phyloP scores from a whole-genome alignment of 2,113 vertebrate genomes.

The Pao palembangensis region DNA sequence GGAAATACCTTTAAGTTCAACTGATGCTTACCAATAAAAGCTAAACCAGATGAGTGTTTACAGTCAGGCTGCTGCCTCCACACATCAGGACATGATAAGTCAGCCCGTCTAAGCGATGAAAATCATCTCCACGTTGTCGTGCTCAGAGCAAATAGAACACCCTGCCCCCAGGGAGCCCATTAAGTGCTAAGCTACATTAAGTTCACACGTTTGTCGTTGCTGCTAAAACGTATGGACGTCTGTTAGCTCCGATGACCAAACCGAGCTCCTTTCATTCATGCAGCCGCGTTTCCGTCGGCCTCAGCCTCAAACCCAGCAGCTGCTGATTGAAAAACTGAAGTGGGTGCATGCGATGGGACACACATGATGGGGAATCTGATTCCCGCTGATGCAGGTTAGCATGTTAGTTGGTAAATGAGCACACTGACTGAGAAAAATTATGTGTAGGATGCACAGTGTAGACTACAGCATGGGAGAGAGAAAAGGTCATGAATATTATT shows the following conservation, averaged over 20 bases:
- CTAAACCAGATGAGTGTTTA: not conserved
- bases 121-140: constrained; percentile 29
- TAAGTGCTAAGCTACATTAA: constrained; percentile 57
- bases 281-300: not conserved
- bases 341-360: constrained; percentile 41
- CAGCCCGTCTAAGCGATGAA: constrained; percentile 19
- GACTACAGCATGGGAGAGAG: not conserved
- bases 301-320: no score
- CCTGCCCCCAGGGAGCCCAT: constrained; percentile 45
- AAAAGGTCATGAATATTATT: no score
- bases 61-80: not conserved
- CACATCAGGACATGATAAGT: constrained; percentile 30
- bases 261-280: constrained; percentile 40
- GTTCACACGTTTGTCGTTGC: constrained; percentile 41
- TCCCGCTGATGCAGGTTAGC: constrained; percentile 39
- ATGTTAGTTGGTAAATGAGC: constrained; percentile 9
- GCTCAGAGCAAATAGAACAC: constrained; percentile 41
- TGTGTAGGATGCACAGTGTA: constrained; percentile 10
- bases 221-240: constrained; percentile 43
- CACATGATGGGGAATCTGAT: constrained; percentile 39
- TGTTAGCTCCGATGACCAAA: constrained; percentile 56
- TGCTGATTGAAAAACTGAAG: constrained; percentile 5
- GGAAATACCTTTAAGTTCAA: no score
- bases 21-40: not conserved
- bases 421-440: constrained; percentile 19